Evolutionary conservation across 92 coral and sea anemone genomes (phyloP), one percentile per base, ranked within the genome.

Genomic region (Desmophyllum pertusum): DNA sequence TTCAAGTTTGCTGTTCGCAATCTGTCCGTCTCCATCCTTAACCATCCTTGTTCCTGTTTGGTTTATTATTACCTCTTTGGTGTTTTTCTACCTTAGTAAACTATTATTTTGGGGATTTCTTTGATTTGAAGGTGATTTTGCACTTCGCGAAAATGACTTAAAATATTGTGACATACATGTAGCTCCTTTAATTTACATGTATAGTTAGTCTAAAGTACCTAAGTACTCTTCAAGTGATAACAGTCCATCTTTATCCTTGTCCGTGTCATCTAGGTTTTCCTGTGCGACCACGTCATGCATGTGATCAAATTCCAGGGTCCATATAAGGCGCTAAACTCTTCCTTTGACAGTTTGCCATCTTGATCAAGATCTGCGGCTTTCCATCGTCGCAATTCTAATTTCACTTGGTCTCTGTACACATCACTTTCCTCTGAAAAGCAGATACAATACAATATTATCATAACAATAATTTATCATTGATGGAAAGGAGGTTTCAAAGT

Each of bases 311-410:
- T 92, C 98, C 88, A 83, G 5, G 98, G 96, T 39, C 89, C 92
- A 23, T 92, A 41, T 55, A 88, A 86, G 0, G 96, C 90, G 15
- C 71, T 67, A 68, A 61, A 94, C 72, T 96, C 98, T 37, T 90
- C 95, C 42, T 85, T 88, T 30, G 98, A 86, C 43, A 96, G 86
- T 80, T 79, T 77, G 52, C 81, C 90, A 70, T 94, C 98, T 37
- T 89, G 85, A 73, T 96, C 77, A 10, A 76, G 76, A 90, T 96
- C 98, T 46, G 98, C 98, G n/a, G 77, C 81, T 29, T 93, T 85
- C 95, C 95, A 96, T 31, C 94, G 90, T 67, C 83, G 72, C 42
- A 84, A 57, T 50, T 85, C 94, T 36, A 46, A n/a, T 31, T 45
- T 50, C 46, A 70, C 65, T 73, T 81, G 82, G 7, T 53, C 21